A percentile compares a stretch with the other conserved stretches of the same genome.
phyloP scores from a whole-genome alignment of 1,140 invertebrate genomes.

The Cylas formicarius region DNA sequence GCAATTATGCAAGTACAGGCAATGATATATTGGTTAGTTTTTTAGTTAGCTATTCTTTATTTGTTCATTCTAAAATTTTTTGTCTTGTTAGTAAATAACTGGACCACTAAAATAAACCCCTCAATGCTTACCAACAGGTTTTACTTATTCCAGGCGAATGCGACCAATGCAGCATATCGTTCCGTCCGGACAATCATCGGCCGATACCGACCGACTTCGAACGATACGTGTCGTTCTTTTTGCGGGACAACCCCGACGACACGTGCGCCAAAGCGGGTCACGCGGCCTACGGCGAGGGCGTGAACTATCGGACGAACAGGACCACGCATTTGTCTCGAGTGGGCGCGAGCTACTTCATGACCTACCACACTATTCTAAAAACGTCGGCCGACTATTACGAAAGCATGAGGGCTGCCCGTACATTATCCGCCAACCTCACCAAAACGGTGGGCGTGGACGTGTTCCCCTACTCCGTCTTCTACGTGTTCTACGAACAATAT shows the following conservation, averaged over 20 bases:
- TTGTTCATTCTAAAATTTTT: no score
- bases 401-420: conserved; percentile 74
- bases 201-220: conserved; percentile 62
- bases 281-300: conserved; percentile 67
- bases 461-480: conserved; percentile 97
- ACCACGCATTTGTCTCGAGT: conserved; percentile 45
- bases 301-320: conserved; percentile 51
- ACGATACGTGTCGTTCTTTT: conserved; percentile 78
- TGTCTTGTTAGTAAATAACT: no score
- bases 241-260: conserved; percentile 80
- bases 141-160: conserved; percentile 38
- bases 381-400: conserved; percentile 87
- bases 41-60: no score
- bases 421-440: conserved; percentile 48
- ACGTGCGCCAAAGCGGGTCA: conserved; percentile 83
- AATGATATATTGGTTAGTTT: no score
- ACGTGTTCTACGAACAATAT: conserved; percentile 99
- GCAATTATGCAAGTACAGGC: no score
- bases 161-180: conserved; percentile 46
- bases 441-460: conserved; percentile 56
- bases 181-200: conserved; percentile 46
- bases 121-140: conserved; percentile 8
- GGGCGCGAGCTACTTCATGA: conserved; percentile 83
- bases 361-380: conserved; percentile 92
- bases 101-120: no score